Percentiles rank a stretch among this genome's conserved stretches.
These are phyloP conservation scores for Lepidochitona cinerea DNA, from an alignment of 2,888 invertebrate species.

Conservation along the genomic window DNA sequence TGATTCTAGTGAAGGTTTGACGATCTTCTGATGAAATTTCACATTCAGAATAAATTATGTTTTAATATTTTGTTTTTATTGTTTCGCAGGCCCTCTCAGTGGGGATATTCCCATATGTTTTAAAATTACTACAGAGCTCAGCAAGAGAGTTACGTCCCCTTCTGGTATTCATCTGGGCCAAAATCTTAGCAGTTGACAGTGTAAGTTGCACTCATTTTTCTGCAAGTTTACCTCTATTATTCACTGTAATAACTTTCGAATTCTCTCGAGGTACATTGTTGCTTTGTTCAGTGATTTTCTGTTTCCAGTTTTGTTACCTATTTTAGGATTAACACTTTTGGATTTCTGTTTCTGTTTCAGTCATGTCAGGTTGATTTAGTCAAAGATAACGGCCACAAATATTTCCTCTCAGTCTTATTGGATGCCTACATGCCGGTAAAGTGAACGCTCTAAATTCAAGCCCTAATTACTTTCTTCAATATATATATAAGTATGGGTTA, in stretches of 20 bases:
- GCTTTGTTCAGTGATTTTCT: background rate
- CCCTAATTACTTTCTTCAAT: too few species aligned
- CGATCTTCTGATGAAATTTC: too few species aligned
- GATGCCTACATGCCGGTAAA: slow-evolving; percentile 87
- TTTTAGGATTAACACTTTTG: too few species aligned
- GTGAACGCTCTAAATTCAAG: too few species aligned
- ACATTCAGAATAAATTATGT: background rate
- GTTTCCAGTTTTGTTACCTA: background rate
- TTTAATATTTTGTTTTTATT: slow-evolving; percentile 17
- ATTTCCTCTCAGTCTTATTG: slow-evolving; percentile 92
- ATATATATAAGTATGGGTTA: too few species aligned
- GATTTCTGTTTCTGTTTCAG: slow-evolving; percentile 73
- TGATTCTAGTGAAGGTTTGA: too few species aligned
- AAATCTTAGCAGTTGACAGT: slow-evolving; percentile 95
- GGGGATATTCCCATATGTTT: slow-evolving; percentile 98
- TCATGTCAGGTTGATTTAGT: slow-evolving; percentile 96
- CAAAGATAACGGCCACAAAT: slow-evolving; percentile 93
- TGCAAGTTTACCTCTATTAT: too few species aligned
- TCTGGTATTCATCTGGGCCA: slow-evolving; percentile 98
- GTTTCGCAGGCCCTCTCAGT: slow-evolving; percentile 84
- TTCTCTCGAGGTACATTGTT: background rate
- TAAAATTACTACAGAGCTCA: slow-evolving; percentile 95
- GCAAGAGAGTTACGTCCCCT: slow-evolving; percentile 92
- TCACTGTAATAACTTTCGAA: too few species aligned
- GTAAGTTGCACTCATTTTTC: slow-evolving; percentile 74